phyloP scores from a whole-genome alignment of 2,888 invertebrate species.

The Hirudinaria manillensis region DNA sequence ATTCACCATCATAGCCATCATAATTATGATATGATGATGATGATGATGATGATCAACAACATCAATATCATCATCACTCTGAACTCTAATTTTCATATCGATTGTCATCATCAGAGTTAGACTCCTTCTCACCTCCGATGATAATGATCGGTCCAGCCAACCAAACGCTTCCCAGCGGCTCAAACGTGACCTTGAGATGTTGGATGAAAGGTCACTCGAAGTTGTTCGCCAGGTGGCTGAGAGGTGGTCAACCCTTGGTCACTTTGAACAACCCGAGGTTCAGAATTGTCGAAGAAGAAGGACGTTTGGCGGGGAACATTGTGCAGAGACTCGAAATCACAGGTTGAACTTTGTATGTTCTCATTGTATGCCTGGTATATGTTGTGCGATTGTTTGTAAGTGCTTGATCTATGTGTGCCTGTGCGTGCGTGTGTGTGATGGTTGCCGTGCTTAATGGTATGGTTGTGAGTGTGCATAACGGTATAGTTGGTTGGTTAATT shows the following conservation, averaged over 20 bases:
- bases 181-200: neutral
- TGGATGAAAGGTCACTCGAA: constrained; percentile 3
- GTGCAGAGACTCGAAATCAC: constrained; percentile 9
- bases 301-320: neutral
- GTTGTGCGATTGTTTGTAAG: no score
- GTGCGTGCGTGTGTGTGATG: neutral
- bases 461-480: neutral
- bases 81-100: no score
- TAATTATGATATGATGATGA: no score
- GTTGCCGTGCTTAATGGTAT: neutral
- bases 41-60: no score
- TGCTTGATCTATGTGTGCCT: neutral
- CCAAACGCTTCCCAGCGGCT: neutral
- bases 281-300: constrained; percentile 1
- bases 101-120: neutral
- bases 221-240: constrained; percentile 8
- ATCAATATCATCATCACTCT: no score
- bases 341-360: neutral
- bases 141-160: neutral
- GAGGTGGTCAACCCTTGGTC: neutral
- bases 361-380: no score
- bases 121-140: neutral
- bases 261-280: neutral
- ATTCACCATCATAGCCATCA: no score
- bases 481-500: no score